Evolutionary conservation across 2,888 invertebrate genomes (phyloP).

Genomic region (Eudasyphora cyanicolor): DNA sequence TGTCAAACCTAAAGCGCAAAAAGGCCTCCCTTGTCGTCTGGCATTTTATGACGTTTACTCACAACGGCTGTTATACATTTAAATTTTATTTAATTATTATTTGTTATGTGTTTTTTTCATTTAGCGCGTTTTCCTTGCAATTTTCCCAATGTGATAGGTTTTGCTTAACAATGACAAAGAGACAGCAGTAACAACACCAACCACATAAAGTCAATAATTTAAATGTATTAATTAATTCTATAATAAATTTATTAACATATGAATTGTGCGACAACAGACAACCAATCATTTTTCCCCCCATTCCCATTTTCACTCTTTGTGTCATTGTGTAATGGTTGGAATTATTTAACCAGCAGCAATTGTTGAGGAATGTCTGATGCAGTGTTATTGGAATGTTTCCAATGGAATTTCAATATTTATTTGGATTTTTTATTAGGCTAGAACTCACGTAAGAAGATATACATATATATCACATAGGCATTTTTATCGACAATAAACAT

Average conservation of each 20-base stretch:
- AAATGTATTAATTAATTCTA: constrained; percentile 5
- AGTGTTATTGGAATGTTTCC: no score
- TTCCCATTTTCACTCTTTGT: no score
- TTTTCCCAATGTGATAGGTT: background rate
- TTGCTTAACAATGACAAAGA: background rate
- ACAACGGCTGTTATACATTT: background rate
- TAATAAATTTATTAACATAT: background rate
- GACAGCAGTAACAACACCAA: background rate
- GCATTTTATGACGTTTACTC: background rate
- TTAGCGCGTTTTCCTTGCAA: background rate
- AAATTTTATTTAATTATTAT: background rate
- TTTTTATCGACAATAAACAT: no score
- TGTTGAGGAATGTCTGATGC: no score
- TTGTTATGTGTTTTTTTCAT: background rate
- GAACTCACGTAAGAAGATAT: no score
- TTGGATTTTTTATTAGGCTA: no score
- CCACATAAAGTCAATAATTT: background rate
- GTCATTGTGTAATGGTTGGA: no score
- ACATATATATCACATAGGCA: no score
- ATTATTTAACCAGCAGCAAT: no score
- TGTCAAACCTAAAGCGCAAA: background rate
- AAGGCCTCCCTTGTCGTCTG: background rate
- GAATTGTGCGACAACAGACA: background rate
- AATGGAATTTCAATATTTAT: no score
- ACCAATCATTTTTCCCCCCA: no score